These are phyloP conservation scores for Acropora tenuis DNA, from an alignment of 64 coral and sea anemone genomes.

Conservation along the genomic window DNA sequence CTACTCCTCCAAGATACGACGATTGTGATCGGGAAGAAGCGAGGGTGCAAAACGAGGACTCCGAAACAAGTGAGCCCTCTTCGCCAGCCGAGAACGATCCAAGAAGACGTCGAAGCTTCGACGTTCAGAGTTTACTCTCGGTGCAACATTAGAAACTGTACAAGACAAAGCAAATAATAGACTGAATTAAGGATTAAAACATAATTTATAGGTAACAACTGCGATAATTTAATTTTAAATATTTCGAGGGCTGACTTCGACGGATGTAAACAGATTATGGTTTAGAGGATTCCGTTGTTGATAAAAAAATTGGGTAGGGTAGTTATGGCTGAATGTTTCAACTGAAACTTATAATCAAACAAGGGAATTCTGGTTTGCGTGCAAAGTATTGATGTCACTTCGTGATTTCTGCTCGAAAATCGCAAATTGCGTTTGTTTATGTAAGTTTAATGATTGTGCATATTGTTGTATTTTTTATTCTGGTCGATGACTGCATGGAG, in stretches of 20 bases:
- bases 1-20: constrained; percentile 26
- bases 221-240: constrained; percentile 51
- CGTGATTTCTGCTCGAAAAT: constrained; percentile 33
- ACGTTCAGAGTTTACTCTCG: constrained; percentile 32
- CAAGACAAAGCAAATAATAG: constrained; percentile 4
- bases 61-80: neutral
- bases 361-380: constrained; percentile 36
- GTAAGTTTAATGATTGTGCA: constrained; percentile 44
- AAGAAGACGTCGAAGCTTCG: constrained; percentile 32
- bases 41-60: neutral
- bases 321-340: neutral
- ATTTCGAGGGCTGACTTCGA: neutral
- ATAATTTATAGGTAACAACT: constrained; percentile 41
- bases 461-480: constrained; percentile 44
- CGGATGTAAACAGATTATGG: neutral
- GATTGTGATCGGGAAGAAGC: constrained; percentile 8
- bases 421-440: constrained; percentile 60
- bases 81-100: constrained; percentile 3
- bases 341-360: constrained; percentile 1
- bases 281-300: neutral
- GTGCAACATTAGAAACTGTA: constrained; percentile 18
- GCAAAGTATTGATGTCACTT: constrained; percentile 27
- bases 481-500: neutral
- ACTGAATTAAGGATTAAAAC: constrained; percentile 32
- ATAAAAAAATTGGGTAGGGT: neutral